Evolutionary conservation across 64 coral and sea anemone species (phyloP), one percentile per base, ranked within the genome.

Genomic region (Platygyra sinensis): DNA sequence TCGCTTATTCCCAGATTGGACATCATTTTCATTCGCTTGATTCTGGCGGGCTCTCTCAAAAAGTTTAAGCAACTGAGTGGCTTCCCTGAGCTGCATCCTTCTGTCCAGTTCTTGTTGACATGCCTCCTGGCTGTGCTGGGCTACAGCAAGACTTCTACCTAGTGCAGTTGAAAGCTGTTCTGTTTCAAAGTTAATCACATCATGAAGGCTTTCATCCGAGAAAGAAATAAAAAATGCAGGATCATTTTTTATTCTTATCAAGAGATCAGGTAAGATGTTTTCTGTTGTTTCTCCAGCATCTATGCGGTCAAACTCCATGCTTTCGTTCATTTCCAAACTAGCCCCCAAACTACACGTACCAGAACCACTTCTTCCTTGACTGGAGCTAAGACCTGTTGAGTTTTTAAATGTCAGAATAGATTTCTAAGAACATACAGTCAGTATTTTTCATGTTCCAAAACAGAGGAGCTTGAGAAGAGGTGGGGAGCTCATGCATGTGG

Each of bases 201-300:
- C 72, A 69, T 92, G 78, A 15, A 96, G 87, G 32, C 89, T 91
- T 22, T 93, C 83, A 65, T 93, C 91, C n/a, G 94, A 93, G 60
- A 93, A 62, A 57, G 94, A 96, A 18, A 96, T 67, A 80, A 93
- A 96, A 93, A 96, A 96, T 19, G 77, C 75, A 76, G 94, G 94
- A 30, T 96, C 92, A 20, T 85, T 93, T 72, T 86, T 78, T 27
- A 96, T 93, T 72, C 83, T 92, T 46, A 16, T 74, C 22, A 92
- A 18, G 46, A 95, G 27, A 54, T 79, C 80, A 72, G 73, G 13
- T 67, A 87, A 62, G 32, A 92, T 61, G 29, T 7, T 64, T 2
- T 75, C 33, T 63, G 13, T 42, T 29, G 36, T 62, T 28, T 89
- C 87, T 18, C 86, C 90, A 19, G 90, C 89, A 90, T 96, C 94